Evolutionary conservation across 1,140 invertebrate species (phyloP).

Genomic region (Dendroctonus ponderosae): DNA sequence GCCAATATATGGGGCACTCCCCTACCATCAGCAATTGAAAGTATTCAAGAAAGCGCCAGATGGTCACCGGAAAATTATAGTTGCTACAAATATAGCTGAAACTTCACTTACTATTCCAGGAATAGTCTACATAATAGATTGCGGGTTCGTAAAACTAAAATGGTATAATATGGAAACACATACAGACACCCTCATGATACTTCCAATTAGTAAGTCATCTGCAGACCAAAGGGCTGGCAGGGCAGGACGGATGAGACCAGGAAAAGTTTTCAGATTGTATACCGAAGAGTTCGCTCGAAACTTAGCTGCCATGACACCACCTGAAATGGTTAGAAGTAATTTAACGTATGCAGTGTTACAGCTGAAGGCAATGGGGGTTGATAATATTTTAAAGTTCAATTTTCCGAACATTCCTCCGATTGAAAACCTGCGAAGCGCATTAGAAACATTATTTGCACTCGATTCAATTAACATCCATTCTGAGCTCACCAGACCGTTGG

Average conservation of each 20-base stretch:
- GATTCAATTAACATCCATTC: constrained; percentile 79
- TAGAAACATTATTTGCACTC: constrained; percentile 89
- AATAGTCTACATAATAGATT: constrained; percentile 92
- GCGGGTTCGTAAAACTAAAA: constrained; percentile 95
- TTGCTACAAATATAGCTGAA: constrained; percentile 98
- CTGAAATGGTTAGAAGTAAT: constrained; percentile 92
- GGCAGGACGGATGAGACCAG: constrained; percentile 80
- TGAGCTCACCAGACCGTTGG: constrained; percentile 76
- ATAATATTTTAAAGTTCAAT: constrained; percentile 82
- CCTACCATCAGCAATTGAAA: constrained; percentile 81
- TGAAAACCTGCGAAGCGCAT: constrained; percentile 77
- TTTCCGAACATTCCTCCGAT: constrained; percentile 88
- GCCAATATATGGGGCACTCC: constrained; percentile 90
- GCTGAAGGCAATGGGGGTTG: constrained; percentile 92
- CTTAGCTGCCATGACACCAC: constrained; percentile 69
- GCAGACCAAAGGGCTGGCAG: constrained; percentile 90
- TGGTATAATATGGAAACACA: constrained; percentile 84
- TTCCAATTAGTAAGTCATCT: constrained; percentile 85
- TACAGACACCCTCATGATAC: constrained; percentile 80
- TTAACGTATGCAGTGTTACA: constrained; percentile 84
- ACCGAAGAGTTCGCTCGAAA: constrained; percentile 76
- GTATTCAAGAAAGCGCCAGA: constrained; percentile 79
- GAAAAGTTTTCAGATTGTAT: constrained; percentile 78
- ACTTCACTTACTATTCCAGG: constrained; percentile 86
- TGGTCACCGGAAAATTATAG: constrained; percentile 82